Base-by-base conservation (phyloP, 1,140 invertebrate species). In the Drosophila rufa region DNA sequence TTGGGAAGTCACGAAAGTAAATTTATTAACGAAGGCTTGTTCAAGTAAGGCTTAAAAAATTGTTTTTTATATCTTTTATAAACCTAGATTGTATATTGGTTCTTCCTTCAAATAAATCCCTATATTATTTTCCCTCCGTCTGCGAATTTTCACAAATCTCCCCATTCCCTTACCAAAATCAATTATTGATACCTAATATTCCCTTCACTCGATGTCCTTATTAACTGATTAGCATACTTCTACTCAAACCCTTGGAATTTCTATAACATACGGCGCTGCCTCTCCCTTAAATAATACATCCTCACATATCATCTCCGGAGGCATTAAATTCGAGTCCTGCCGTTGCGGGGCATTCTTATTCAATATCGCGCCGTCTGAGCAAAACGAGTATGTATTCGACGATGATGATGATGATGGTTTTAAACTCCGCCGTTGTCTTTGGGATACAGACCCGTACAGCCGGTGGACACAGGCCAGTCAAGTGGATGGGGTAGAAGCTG, bases 381-480 rank as follows among this genome's bases (percentile, higher is more conserved):
- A 45, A 19, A 55, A 33, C 50, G 67, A 70, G 64, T 71, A 6
- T 69, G 64, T 71, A 69, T 71, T 56, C 68, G 65, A 47, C 68
- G 65, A 47, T 46, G 68, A 42, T 50, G 50, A 47, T 55, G 68
- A 71, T 68, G 48, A 68, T 57, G 65, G 48, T 69, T 68, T 69
- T 71, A 71, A 69, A 71, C 68, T 70, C 67, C 67, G 67, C 62
- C 67, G 67, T 69, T 70, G 67, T 70, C 67, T 70, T 70, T 70
- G 43, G 67, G 62, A 67, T 70, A 70, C 67, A 70, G 38, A 70
- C 14, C 61, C 66, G 62, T 33, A 66, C 61, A 69, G 47, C 66
- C 66, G 62, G 67, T 70, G 67, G 67, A 70, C 67, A 70, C 47
- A 38, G 67, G 67, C 67, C 67, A 70, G 62, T 30, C 48, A 55